Percentiles rank a stretch among this genome's conserved stretches.
Conservation (phyloP, 2,797 vertebrate species). For the Myotis findleyi region DNA sequence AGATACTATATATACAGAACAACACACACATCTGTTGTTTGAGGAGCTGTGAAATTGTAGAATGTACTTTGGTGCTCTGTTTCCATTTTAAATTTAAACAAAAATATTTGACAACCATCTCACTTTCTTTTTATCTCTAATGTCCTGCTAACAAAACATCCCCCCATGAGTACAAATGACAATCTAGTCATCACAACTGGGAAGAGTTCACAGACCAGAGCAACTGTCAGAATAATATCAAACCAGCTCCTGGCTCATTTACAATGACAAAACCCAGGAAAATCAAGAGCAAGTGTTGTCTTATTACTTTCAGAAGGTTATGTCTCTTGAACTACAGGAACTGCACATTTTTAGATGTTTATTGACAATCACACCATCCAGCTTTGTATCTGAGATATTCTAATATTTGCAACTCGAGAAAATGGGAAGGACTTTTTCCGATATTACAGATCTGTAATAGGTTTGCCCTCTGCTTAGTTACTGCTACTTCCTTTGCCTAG, state of each 20-base stretch:
- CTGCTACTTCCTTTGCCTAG: background rate
- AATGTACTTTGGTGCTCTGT: background rate
- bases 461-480: background rate
- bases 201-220: background rate
- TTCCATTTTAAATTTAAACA: slow-evolving; percentile 35
- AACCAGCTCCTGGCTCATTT: background rate
- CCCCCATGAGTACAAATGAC: background rate
- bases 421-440: background rate
- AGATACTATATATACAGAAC: background rate
- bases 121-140: background rate
- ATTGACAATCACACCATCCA: background rate
- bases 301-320: background rate
- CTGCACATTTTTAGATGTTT: background rate
- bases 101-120: background rate
- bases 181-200: background rate
- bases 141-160: background rate
- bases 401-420: background rate
- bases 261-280: background rate
- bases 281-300: background rate
- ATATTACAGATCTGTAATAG: background rate
- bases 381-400: background rate
- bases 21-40: background rate
- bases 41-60: background rate
- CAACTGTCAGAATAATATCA: slow-evolving; percentile 6
- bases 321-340: background rate